phyloP scores from a whole-genome alignment of 2,888 invertebrate genomes.

The Hyposoter dolosus region DNA sequence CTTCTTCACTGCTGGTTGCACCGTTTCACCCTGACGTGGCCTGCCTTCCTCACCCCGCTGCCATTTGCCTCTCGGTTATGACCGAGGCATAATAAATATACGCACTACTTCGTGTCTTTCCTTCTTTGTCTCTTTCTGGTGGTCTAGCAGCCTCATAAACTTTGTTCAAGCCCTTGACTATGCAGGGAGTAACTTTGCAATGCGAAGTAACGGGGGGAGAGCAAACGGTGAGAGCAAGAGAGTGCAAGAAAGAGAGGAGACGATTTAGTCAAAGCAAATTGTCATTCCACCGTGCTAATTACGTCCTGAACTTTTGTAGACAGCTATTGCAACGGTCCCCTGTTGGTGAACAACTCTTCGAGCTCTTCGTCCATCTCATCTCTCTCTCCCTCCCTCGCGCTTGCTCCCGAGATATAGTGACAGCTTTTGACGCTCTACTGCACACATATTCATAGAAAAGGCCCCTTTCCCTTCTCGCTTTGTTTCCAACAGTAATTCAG shows the following conservation, averaged over 20 bases:
- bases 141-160: conserved; percentile 40
- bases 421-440: neutral
- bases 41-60: conserved; percentile 14
- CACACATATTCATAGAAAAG: conserved; percentile 1
- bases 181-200: conserved; percentile 52
- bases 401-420: conserved; percentile 8
- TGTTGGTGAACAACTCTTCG: conserved; percentile 44
- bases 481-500: conserved; percentile 42
- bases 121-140: conserved; percentile 21
- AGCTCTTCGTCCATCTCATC: conserved; percentile 1
- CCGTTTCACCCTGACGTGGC: conserved; percentile 21
- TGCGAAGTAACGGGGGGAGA: conserved; percentile 10
- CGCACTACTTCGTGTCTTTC: conserved; percentile 39
- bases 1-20: conserved; percentile 37
- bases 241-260: conserved; percentile 31
- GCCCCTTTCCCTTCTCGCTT: conserved; percentile 1
- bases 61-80: conserved; percentile 6
- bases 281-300: conserved; percentile 71
- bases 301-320: conserved; percentile 67
- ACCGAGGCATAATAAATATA: neutral
- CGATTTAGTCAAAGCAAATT: conserved; percentile 72
- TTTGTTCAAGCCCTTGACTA: conserved; percentile 53
- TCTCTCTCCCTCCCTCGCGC: neutral
- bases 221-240: neutral
- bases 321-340: conserved; percentile 47